Base-by-base conservation (phyloP, 2,888 invertebrate genomes). In the Dolichopus griseipennis region DNA sequence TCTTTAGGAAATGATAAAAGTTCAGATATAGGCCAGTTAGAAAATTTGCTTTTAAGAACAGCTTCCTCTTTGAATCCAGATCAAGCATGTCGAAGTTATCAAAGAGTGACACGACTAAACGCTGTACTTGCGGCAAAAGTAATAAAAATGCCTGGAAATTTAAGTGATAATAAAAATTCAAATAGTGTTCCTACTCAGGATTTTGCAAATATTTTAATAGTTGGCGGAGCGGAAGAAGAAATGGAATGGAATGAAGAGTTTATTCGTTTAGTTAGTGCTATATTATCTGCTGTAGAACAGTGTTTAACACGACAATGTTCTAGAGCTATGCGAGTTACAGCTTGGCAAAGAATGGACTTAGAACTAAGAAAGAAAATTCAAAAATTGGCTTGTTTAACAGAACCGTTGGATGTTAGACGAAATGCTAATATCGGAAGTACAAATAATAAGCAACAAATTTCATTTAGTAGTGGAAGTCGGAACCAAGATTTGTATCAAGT, bases 31-130 rank as follows among this genome's bases (percentile, higher is more conserved):
- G 86, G 87, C 43, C 84, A 90, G 1, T 81, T 96, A 15, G 92
- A 93, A 76, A 90, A 92, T 69, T 89, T 92, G 73, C 85, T 96
- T 71, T 82, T 91, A 22, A 85, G 88, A 15, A 90, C 94, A 0
- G 89, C 94, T 1, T 90, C 90, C 70, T 86, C 89, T 69, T 84
- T 95, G 61, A 88, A 90, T 0, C 87, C 93, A 0, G 93, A 94
- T 71, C 90, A 91, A 77, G 89, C 92, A 0, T 94, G 95, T 78
- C 86, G 88, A 68, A 89, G 92, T 70, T 93, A 93, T 72, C 82
- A 82, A 71, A 76, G 82, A 18, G 73, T 82, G 78, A 73, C 81
- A 74, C 75, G 81, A 0, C 71, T 82, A 15, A 81, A 81, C 68
- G 77, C 81, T 0, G 80, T 82, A 12, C 71, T 82, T 18, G 80